phyloP scores from a whole-genome alignment of 1,140 invertebrate species.

The Leptonema lineaticorne region DNA sequence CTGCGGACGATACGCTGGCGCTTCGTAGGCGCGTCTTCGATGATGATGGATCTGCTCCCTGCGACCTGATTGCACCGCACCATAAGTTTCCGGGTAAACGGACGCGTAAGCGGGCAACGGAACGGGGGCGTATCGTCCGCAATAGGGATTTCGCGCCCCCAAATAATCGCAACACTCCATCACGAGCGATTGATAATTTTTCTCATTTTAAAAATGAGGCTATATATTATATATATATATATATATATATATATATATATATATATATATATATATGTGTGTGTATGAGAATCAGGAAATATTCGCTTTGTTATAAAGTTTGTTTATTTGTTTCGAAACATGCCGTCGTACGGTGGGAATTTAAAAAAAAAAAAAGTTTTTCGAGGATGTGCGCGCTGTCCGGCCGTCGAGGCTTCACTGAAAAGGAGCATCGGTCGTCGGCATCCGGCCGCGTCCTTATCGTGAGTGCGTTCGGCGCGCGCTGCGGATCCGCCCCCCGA shows the following conservation, averaged over 20 bases:
- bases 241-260: too few relatives aligned
- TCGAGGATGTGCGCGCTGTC: not conserved
- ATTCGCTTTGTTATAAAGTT: too few relatives aligned
- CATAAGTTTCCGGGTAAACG: not conserved
- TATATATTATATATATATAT: too few relatives aligned
- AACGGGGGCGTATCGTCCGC: not conserved
- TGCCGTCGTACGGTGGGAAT: too few relatives aligned
- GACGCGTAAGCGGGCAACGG: conserved; percentile 2
- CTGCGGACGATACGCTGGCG: not conserved
- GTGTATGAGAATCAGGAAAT: too few relatives aligned
- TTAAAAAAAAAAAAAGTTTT: too few relatives aligned
- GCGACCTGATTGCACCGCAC: not conserved
- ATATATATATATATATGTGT: too few relatives aligned
- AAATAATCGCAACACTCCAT: conserved; percentile 41
- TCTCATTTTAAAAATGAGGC: too few relatives aligned
- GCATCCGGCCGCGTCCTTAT: not conserved
- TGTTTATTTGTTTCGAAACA: too few relatives aligned
- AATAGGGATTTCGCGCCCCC: conserved; percentile 24
- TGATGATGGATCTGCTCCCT: not conserved
- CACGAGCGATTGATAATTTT: too few relatives aligned
- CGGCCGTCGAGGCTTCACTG: not conserved
- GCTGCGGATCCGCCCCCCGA: conserved; percentile 11
- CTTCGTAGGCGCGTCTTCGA: not conserved
- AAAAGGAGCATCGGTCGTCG: not conserved
- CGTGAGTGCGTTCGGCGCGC: conserved; percentile 10